These are phyloP conservation scores for Drosophila albomicans DNA, from an alignment of 1,140 invertebrate genomes.

Conservation along the genomic window DNA sequence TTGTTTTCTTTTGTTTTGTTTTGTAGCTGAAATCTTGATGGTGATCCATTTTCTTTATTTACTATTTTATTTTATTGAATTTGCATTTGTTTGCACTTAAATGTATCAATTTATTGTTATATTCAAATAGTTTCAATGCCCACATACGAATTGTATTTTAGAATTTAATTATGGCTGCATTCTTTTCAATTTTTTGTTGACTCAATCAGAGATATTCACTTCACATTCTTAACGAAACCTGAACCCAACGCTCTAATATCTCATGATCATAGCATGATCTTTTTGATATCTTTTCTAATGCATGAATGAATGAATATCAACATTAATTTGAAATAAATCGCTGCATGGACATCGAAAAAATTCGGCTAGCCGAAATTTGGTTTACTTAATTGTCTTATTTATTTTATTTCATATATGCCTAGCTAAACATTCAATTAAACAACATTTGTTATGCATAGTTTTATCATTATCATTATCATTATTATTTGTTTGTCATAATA, in stretches of 20 bases:
- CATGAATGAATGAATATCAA: too few relatives aligned
- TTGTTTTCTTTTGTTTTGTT: background rate
- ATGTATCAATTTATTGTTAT: slow-evolving; percentile 8
- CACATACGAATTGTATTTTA: background rate
- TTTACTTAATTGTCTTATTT: background rate
- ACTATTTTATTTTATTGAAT: slow-evolving; percentile 21
- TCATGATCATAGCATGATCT: too few relatives aligned
- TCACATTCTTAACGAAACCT: background rate
- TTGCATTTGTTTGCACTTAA: slow-evolving; percentile 24
- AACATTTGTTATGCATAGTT: slow-evolving; percentile 29
- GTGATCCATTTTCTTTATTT: slow-evolving; percentile 8
- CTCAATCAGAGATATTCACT: background rate
- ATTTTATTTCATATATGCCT: slow-evolving; percentile 60
- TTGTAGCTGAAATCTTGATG: slow-evolving; percentile 14
- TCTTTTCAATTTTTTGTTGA: too few relatives aligned
- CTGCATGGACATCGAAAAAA: slow-evolving; percentile 10
- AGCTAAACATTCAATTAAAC: slow-evolving; percentile 62
- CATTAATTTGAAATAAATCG: too few relatives aligned
- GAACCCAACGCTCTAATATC: too few relatives aligned
- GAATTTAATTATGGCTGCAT: too few relatives aligned
- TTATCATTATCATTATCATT: slow-evolving; percentile 9
- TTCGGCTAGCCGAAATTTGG: background rate
- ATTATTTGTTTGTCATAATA: slow-evolving; percentile 5
- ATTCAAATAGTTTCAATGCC: slow-evolving; percentile 9
- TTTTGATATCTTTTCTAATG: too few relatives aligned